Percentiles rank a stretch among this genome's conserved stretches.
These are phyloP conservation scores for Petromus typicus DNA, from an alignment of 2,113 vertebrate species.

Conservation along the genomic window DNA sequence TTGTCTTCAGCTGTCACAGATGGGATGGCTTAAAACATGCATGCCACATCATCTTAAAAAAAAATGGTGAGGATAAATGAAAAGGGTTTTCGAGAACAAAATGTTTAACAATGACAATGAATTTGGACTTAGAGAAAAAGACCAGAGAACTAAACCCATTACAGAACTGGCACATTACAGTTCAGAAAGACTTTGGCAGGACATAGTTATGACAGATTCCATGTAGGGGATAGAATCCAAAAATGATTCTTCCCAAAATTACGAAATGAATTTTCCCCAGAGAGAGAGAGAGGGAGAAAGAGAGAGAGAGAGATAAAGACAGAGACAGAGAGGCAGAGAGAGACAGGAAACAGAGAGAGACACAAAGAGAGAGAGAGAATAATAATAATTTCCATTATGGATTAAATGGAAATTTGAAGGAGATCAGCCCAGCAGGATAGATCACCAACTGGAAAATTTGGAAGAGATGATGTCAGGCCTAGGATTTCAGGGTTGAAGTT, in stretches of 20 bases:
- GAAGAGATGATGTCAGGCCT: slow-evolving; percentile 64
- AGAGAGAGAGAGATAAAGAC: neutral
- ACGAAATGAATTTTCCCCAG: slow-evolving; percentile 76
- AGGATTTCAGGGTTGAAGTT: slow-evolving; percentile 78
- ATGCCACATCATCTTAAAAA: slow-evolving; percentile 36
- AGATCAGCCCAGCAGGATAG: neutral
- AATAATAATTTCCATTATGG: slow-evolving; percentile 72
- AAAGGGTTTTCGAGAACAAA: slow-evolving; percentile 83
- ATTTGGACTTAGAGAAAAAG: slow-evolving; percentile 82
- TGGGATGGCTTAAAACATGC: slow-evolving; percentile 76
- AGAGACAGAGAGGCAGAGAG: neutral
- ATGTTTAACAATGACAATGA: slow-evolving; percentile 80
- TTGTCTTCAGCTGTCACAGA: slow-evolving; percentile 78
- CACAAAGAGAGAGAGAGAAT: neutral
- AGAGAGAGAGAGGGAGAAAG: slow-evolving; percentile 24
- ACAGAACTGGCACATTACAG: slow-evolving; percentile 85
- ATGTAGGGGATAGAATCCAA: slow-evolving; percentile 83
- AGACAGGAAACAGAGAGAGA: neutral
- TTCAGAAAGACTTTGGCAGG: slow-evolving; percentile 87
- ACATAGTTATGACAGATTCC: slow-evolving; percentile 87
- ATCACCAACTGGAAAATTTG: slow-evolving; percentile 83
- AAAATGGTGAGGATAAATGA: slow-evolving; percentile 31
- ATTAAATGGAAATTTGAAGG: slow-evolving; percentile 62
- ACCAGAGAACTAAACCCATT: slow-evolving; percentile 85
- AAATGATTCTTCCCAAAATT: slow-evolving; percentile 86